Evolutionary conservation across 1,140 invertebrate species (phyloP).

Genomic region (Zaprionus capensis): DNA sequence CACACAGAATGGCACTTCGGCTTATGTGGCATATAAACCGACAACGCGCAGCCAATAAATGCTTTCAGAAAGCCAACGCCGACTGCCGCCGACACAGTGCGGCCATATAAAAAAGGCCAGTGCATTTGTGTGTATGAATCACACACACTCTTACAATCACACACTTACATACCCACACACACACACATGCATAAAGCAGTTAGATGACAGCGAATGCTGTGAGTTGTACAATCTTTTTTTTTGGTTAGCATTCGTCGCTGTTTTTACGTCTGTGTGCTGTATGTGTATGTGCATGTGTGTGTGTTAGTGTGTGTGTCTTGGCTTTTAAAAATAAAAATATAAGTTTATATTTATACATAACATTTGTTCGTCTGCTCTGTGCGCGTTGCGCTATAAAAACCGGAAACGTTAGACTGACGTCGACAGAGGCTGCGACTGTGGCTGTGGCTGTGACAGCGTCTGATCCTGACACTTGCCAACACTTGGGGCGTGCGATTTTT

Average conservation of each 20-base stretch:
- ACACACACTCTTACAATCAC: constrained; percentile 39
- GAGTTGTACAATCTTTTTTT: constrained; percentile 56
- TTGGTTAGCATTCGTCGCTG: constrained; percentile 53
- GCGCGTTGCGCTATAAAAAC: constrained; percentile 66
- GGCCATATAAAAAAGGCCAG: constrained; percentile 67
- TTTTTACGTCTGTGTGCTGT: constrained; percentile 31
- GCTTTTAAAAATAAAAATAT: constrained; percentile 73
- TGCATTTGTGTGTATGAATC: constrained; percentile 71
- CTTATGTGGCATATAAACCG: constrained; percentile 80
- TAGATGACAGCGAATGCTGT: constrained; percentile 63
- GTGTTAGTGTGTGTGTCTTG: constrained; percentile 50
- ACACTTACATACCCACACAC: constrained; percentile 23
- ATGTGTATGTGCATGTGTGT: constrained; percentile 24
- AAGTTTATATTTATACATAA: constrained; percentile 82
- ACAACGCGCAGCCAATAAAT: constrained; percentile 82
- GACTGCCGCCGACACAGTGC: constrained; percentile 55
- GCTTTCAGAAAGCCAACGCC: constrained; percentile 67
- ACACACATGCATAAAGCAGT: constrained; percentile 11
- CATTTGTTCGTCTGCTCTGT: constrained; percentile 61
- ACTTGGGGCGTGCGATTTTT: constrained; percentile 68
- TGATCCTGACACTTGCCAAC: constrained; percentile 81
- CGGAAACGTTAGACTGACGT: constrained; percentile 69
- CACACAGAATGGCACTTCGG: constrained; percentile 66
- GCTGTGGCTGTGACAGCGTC: constrained; percentile 39
- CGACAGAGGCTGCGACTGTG: constrained; percentile 12